phyloP scores from a whole-genome alignment of 2,797 vertebrate genomes.

The Ceryle rudis region DNA sequence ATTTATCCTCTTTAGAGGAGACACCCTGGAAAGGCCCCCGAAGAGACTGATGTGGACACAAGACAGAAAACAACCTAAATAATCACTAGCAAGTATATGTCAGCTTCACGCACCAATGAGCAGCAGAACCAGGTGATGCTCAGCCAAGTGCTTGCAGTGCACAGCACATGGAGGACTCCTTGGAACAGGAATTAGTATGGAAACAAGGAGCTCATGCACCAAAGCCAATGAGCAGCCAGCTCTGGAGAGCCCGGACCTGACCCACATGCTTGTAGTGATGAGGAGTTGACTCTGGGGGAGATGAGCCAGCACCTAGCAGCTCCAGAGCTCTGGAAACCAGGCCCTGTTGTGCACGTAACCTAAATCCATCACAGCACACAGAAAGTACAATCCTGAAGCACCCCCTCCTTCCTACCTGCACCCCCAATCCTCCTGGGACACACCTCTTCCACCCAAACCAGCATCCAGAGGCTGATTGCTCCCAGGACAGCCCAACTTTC shows the following conservation, averaged over 20 bases:
- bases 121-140: not conserved
- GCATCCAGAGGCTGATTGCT: not conserved
- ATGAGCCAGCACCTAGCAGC: not conserved
- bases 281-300: rapidly evolving
- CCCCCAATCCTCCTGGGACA: not conserved
- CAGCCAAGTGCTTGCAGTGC: rapidly evolving
- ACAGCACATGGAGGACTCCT: not conserved
- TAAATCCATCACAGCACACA: not conserved
- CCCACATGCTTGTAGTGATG: rapidly evolving
- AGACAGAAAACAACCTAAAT: rapidly evolving
- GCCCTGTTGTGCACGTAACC: rapidly evolving
- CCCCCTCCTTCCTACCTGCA: not conserved
- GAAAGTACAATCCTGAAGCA: rapidly evolving
- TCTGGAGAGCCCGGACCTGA: not conserved
- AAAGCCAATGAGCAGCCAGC: not conserved
- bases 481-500: rapidly evolving
- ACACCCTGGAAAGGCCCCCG: not conserved
- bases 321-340: not conserved
- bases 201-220: not conserved
- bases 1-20: not conserved
- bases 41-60: rapidly evolving
- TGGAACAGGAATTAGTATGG: not conserved
- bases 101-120: not conserved
- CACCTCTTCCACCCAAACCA: not conserved
- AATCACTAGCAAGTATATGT: not conserved